These are phyloP conservation scores for Rhizoglyphus robini DNA, from an alignment of 1,140 invertebrate species.

Conservation along the genomic window DNA sequence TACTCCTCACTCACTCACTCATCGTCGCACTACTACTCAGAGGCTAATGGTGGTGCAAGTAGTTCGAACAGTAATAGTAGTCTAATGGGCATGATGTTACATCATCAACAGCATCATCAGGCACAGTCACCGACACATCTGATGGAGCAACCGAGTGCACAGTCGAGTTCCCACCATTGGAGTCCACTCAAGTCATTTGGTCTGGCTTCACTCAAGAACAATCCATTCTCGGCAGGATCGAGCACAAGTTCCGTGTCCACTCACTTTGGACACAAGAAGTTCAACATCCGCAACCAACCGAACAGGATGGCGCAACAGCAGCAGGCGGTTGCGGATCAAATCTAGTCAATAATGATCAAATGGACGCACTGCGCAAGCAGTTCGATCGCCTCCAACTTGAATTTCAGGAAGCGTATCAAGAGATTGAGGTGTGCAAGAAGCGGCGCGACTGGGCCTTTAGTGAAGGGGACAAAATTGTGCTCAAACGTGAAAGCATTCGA, in stretches of 20 bases:
- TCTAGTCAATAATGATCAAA: conserved; percentile 33
- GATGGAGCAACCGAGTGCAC: neutral
- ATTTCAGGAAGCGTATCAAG: conserved; percentile 62
- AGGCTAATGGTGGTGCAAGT: neutral
- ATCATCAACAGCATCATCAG: neutral
- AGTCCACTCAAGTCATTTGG: too few species aligned
- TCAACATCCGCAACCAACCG: neutral
- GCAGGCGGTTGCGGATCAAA: neutral
- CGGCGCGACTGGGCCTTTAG: conserved; percentile 84
- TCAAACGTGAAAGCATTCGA: conserved; percentile 84
- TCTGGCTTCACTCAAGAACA: neutral
- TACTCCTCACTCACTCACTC: too few species aligned
- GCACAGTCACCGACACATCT: neutral
- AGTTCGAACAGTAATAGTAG: neutral
- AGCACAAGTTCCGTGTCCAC: neutral
- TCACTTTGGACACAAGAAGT: too few species aligned
- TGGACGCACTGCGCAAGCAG: conserved; percentile 67
- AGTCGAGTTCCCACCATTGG: neutral
- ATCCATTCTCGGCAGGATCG: neutral
- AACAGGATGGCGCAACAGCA: neutral
- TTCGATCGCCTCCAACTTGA: conserved; percentile 69
- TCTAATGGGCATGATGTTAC: neutral
- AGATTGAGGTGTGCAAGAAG: conserved; percentile 73
- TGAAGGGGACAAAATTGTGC: conserved; percentile 85
- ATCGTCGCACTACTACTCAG: neutral